phyloP scores from a whole-genome alignment of 2,888 invertebrate genomes.

The Lacanobia oleracea region DNA sequence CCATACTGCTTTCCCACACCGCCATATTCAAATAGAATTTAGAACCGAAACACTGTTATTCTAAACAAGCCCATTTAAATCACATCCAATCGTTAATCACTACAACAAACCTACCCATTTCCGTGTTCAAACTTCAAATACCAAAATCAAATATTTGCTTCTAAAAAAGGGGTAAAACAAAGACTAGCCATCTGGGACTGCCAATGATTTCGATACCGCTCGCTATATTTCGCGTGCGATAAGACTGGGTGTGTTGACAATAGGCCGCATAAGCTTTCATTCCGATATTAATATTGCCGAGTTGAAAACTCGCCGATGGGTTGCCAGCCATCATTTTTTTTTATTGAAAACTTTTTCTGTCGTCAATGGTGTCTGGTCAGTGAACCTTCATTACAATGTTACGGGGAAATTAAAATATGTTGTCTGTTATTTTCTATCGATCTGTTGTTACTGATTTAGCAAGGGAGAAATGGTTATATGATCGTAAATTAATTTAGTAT shows the following conservation, averaged over 20 bases:
- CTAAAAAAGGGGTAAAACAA: conserved; percentile 41
- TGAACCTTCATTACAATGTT: conserved; percentile 46
- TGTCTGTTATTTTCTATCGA: conserved; percentile 1
- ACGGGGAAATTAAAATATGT: conserved; percentile 48
- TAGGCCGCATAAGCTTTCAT: conserved; percentile 74
- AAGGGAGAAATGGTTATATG: no score
- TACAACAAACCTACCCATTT: conserved; percentile 35
- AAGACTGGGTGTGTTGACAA: conserved; percentile 65
- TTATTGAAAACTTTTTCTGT: conserved; percentile 67
- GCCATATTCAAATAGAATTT: neutral
- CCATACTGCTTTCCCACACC: neutral
- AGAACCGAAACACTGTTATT: neutral
- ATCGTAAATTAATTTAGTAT: neutral
- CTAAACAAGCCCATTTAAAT: conserved; percentile 23
- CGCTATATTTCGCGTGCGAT: conserved; percentile 55
- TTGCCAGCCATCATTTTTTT: conserved; percentile 73
- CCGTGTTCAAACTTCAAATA: conserved; percentile 33
- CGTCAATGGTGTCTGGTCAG: conserved; percentile 55
- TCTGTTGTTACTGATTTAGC: neutral
- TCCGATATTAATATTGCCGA: conserved; percentile 84
- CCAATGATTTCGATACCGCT: conserved; percentile 55
- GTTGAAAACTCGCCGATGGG: conserved; percentile 76
- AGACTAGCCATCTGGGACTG: conserved; percentile 41
- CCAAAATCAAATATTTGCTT: conserved; percentile 57
- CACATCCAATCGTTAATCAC: conserved; percentile 44